phyloP scores from a whole-genome alignment of 2,888 invertebrate genomes.

The Ichneumoninae sp. region DNA sequence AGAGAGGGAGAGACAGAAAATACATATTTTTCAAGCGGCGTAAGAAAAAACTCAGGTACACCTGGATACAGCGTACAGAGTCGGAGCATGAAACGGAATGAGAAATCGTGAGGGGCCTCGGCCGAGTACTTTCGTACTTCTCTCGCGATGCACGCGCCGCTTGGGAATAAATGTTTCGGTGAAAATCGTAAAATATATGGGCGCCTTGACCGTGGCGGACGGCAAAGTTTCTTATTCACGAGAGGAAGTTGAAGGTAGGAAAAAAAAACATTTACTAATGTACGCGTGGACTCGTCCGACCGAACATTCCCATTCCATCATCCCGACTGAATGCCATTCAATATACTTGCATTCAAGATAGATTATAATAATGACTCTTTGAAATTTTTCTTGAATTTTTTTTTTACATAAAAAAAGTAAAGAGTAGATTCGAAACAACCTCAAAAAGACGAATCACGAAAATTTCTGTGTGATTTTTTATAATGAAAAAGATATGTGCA shows the following conservation, averaged over 20 bases:
- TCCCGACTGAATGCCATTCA: neutral
- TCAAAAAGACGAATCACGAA: too few relatives aligned
- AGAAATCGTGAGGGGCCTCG: constrained; percentile 47
- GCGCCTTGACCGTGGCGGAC: constrained; percentile 37
- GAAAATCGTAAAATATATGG: constrained; percentile 44
- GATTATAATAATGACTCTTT: too few relatives aligned
- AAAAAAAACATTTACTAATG: constrained; percentile 6
- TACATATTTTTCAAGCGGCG: constrained; percentile 33
- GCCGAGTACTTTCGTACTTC: constrained; percentile 34
- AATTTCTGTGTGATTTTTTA: too few relatives aligned
- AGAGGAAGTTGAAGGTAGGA: neutral
- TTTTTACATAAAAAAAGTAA: too few relatives aligned
- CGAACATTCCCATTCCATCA: neutral
- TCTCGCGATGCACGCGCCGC: neutral
- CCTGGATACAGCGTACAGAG: constrained; percentile 42
- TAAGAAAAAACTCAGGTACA: constrained; percentile 34
- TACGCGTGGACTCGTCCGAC: neutral
- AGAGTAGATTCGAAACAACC: too few relatives aligned
- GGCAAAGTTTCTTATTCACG: constrained; percentile 9
- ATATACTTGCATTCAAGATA: neutral
- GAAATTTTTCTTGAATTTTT: too few relatives aligned
- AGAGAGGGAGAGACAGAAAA: neutral
- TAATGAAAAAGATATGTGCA: too few relatives aligned
- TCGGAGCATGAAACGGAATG: constrained; percentile 59
- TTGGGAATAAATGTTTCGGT: constrained; percentile 41